phyloP scores from a whole-genome alignment of 2,797 vertebrate genomes.

The Salmo trutta region DNA sequence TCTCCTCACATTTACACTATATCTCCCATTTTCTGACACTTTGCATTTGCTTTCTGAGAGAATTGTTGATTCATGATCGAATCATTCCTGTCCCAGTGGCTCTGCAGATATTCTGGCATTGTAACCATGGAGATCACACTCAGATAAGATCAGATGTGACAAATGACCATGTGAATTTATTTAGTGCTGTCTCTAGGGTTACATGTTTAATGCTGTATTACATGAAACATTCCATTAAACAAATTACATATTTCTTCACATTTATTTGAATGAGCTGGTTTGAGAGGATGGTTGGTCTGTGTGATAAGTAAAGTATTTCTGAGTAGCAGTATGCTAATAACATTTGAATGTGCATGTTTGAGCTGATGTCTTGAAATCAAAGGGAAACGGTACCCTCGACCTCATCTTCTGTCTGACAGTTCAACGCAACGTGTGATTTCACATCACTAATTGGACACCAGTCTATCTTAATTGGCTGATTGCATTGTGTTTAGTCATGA shows the following conservation, averaged over 20 bases:
- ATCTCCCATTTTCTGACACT: not conserved
- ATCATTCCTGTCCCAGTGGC: not conserved
- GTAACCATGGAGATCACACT: not conserved
- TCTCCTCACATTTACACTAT: not conserved
- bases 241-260: not conserved
- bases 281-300: not conserved
- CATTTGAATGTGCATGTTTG: conserved; percentile 10
- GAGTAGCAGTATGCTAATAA: not conserved
- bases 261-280: not conserved
- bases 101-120: not conserved
- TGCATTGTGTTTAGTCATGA: conserved; percentile 57
- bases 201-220: not conserved
- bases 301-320: not conserved
- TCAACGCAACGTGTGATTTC: conserved; percentile 36
- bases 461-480: conserved; percentile 62
- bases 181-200: not conserved
- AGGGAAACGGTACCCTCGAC: conserved; percentile 44
- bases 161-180: conserved; percentile 8
- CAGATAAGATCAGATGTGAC: not conserved
- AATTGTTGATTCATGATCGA: not conserved
- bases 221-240: not conserved
- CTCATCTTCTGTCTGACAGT: conserved; percentile 51
- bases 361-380: conserved; percentile 41
- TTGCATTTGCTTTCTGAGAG: not conserved
- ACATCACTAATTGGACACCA: conserved; percentile 64